Base-by-base conservation (phyloP, 37 sponge, comb jelly and placozoan species). In the Bolinopsis microptera region DNA sequence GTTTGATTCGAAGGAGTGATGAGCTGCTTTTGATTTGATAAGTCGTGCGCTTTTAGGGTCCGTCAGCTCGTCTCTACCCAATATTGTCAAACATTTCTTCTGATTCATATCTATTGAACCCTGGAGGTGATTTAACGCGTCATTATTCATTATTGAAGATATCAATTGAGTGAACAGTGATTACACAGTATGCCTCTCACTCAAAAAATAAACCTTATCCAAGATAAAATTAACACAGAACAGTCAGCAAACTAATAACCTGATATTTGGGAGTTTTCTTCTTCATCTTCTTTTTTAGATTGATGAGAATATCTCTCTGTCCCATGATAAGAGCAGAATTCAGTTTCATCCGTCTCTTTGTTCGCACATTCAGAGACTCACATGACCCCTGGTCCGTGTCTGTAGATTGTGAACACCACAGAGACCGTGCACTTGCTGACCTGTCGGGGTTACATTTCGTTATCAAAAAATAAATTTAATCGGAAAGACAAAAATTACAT, bases 261-360 rank as follows among this genome's bases (percentile, higher is more conserved):
- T 77, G 80, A 40, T 86, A 86, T 34, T 34, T 28, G 26, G 90
- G 90, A 38, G 34, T 86, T 41, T 86, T 86, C 90, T 86, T 86
- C 90, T 86, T 28, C 90, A 86, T 41, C 61, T 86, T 86, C 90
- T 41, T 86, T 48, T 86, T 86, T 22, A 86, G 90, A 34, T 86
- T 86, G 26, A 86, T 41, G 61, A 86, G 90, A 8, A 86, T 34
- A 30, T 86, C 90, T 48, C 36, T 86, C 48, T 41, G 90, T 23
- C 90, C 90, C 41, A 86, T 39, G 23, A 34, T 30, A 35, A 86
- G 61, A n/a, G 90, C 35, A 8, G 90, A 39, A 48, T 34, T 86
- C 25, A 86, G 32, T 48, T 86, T 39, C 26, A 34, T 41, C 90
- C 61, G n/a, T 16, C 90, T 40, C 3, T 30, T 38, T 9, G 90